These are phyloP conservation scores for Hypomesus transpacificus DNA, from an alignment of 2,113 vertebrate genomes.

Conservation along the genomic window DNA sequence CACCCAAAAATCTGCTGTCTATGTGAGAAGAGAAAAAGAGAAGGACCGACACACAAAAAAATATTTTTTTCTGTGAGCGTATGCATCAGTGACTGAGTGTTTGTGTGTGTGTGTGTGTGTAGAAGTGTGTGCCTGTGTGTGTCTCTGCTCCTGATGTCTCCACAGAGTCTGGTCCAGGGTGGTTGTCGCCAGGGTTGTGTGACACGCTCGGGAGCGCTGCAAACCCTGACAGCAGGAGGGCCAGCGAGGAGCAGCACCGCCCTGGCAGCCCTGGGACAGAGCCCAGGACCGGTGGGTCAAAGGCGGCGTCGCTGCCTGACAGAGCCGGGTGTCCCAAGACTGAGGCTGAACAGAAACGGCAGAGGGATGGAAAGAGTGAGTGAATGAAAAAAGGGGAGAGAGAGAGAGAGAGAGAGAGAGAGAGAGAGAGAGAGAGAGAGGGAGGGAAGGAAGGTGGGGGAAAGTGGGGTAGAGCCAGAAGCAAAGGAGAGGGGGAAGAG, in stretches of 20 bases:
- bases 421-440: constrained; percentile 1
- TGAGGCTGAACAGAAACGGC: constrained; percentile 71
- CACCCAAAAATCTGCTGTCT: too few species aligned
- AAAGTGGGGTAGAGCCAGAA: constrained; percentile 1
- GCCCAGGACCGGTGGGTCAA: constrained; percentile 65
- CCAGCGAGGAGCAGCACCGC: constrained; percentile 54
- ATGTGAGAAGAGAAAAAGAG: neutral
- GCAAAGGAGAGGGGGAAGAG: constrained; percentile 2
- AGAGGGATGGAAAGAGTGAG: neutral
- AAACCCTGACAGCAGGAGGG: constrained; percentile 50
- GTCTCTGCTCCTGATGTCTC: constrained; percentile 18
- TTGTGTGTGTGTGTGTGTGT: constrained; percentile 16
- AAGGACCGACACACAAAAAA: neutral
- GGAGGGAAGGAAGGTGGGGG: constrained; percentile 28
- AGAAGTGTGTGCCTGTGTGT: constrained; percentile 9
- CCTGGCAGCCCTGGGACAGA: constrained; percentile 57
- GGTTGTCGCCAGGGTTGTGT: constrained; percentile 31
- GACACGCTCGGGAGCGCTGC: constrained; percentile 35
- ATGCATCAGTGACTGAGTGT: neutral
- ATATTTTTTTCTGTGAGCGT: neutral
- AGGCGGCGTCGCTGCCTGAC: constrained; percentile 73
- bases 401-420: neutral
- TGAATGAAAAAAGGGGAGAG: neutral
- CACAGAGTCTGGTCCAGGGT: constrained; percentile 25
- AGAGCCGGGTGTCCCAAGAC: constrained; percentile 77